Conservation (phyloP, 2,113 vertebrate species). For the Maccullochella peelii region DNA sequence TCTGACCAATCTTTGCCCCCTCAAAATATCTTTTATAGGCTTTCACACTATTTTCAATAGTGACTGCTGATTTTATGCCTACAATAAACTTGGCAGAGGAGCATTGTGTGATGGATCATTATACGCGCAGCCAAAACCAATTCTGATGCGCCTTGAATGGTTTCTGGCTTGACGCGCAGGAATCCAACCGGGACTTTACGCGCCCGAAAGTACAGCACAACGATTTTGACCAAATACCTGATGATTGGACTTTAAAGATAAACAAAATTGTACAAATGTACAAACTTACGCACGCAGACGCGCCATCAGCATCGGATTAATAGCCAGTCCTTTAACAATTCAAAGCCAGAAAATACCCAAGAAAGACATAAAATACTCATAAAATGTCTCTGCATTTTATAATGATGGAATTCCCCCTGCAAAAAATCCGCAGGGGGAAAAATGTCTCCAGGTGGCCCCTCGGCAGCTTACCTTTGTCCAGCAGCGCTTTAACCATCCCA, state of each 20-base stretch:
- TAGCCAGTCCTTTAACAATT: background rate
- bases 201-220: background rate
- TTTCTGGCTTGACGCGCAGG: background rate
- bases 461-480: conserved; percentile 86
- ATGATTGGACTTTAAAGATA: background rate
- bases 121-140: background rate
- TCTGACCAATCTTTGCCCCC: background rate
- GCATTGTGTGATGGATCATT: background rate
- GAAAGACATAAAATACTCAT: background rate
- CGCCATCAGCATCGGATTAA: background rate
- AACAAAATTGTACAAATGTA: too few species aligned
- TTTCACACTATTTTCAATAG: background rate
- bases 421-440: background rate
- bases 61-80: too few species aligned
- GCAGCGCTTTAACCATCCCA: conserved; percentile 85
- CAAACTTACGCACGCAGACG: background rate
- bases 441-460: background rate
- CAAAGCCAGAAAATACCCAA: background rate
- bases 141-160: background rate
- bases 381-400: background rate
- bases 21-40: background rate
- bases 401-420: background rate
- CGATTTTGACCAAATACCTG: background rate
- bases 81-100: background rate
- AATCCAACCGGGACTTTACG: background rate